phyloP scores from a whole-genome alignment of 2,797 vertebrate genomes.

The Cossypha niveicapilla region DNA sequence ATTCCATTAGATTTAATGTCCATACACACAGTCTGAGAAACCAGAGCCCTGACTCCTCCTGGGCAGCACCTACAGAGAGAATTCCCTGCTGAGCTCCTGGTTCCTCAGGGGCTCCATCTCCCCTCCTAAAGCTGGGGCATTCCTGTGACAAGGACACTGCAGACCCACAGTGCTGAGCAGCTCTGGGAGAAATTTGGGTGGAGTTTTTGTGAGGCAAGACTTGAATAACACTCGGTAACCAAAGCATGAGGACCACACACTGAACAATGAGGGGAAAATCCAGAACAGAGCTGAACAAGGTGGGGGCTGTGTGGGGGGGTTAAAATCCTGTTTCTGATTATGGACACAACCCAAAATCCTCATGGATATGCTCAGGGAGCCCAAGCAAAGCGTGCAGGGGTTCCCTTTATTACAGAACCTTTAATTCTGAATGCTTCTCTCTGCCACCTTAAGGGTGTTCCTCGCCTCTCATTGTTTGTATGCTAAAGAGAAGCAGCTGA shows the following conservation, averaged over 20 bases:
- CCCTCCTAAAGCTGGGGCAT: fast-evolving
- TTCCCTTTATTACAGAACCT: background rate
- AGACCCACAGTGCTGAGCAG: background rate
- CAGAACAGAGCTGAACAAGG: background rate
- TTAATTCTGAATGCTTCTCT: background rate
- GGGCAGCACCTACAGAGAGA: background rate
- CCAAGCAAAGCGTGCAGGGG: background rate
- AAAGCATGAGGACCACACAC: background rate
- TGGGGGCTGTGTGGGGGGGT: background rate
- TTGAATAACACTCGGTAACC: background rate
- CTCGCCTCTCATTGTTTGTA: background rate
- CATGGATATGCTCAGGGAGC: fast-evolving
- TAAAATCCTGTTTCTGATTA: background rate
- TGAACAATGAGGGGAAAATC: background rate
- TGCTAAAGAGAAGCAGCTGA: background rate
- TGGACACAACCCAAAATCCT: background rate
- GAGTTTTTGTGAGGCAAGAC: background rate
- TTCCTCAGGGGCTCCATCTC: background rate
- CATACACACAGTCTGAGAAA: fast-evolving
- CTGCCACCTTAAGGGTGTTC: background rate
- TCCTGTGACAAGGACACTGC: background rate
- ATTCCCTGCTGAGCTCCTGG: background rate
- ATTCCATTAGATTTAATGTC: fast-evolving
- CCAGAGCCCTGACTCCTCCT: fast-evolving
- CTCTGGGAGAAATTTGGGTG: background rate